These are phyloP conservation scores for Tenualosa ilisha DNA, from an alignment of 2,797 vertebrate genomes.

Conservation along the genomic window DNA sequence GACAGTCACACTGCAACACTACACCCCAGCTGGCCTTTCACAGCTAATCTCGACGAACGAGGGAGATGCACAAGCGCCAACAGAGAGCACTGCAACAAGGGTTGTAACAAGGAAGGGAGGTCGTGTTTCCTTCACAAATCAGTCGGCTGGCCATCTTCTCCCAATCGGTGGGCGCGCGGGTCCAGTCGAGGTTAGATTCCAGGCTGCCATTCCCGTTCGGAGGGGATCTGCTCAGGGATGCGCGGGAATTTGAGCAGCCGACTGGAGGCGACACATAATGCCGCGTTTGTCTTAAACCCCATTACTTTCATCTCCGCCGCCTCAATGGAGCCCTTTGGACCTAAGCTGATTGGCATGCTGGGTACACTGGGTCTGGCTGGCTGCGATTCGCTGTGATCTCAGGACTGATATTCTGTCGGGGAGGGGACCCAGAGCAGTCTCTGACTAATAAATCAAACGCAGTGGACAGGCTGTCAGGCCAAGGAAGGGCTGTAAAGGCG, in stretches of 20 bases:
- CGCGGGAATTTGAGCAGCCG: constrained; percentile 10
- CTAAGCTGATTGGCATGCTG: constrained; percentile 53
- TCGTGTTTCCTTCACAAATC: neutral
- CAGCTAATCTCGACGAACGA: neutral
- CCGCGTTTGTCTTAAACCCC: constrained; percentile 44
- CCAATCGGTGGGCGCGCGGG: neutral
- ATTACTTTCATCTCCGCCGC: constrained; percentile 39
- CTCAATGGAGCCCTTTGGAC: constrained; percentile 50
- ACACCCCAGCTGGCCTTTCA: constrained; percentile 39
- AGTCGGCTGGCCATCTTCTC: neutral
- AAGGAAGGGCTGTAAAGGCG: neutral
- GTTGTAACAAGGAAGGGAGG: neutral
- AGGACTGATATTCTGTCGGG: constrained; percentile 44
- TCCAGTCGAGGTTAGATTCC: neutral
- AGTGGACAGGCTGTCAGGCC: constrained; percentile 29
- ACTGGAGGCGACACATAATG: constrained; percentile 45
- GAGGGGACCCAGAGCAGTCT: constrained; percentile 19
- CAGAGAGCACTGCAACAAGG: neutral
- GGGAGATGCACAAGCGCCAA: constrained; percentile 29
- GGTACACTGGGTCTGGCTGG: constrained; percentile 49
- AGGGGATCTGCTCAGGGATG: neutral
- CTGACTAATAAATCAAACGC: constrained; percentile 37
- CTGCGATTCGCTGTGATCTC: constrained; percentile 50
- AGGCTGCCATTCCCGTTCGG: neutral
- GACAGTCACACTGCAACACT: constrained; percentile 37